Evolutionary conservation across 2,888 invertebrate species (phyloP), one percentile per base, ranked within the genome.

Genomic region (Acronicta leporina): DNA sequence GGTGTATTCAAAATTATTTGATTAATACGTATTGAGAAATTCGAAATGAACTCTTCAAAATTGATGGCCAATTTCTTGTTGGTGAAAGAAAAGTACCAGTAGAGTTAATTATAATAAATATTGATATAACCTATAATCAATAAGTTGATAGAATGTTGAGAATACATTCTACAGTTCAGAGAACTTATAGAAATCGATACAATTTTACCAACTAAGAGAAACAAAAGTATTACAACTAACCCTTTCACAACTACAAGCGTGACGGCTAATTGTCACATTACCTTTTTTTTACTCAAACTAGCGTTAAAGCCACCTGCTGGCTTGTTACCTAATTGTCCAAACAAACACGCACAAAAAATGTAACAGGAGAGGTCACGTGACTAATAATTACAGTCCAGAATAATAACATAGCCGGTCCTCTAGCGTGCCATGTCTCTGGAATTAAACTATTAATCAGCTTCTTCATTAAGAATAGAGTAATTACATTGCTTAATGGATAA

Each of bases 291-390:
- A 56, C 30, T 41, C 13, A 38, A 27, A 60, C 41, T 15, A 42
- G 20, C 43, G 14, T 42, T 53, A 60, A 69, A 56, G 43, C 45
- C 67, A 69, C 73, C 68, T 66, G 66, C 72, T 66, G 42, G 27
- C 14, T 68, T 72, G 56, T 73, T 56, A 68, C 55, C 57, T 62
- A 72, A 70, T 63, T 59, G 49, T 52, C 25, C 52, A 40, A 33
- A 30, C 45, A 50, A 75, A 71, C 75, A 75, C 75, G 72, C 68
- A 63, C 63, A 58, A 53, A 63, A 46, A 60, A 40, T 44, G 50
- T 58, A 60, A 71, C 54, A 46, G 42, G 44, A 62, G 53, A 57
- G 59, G 62, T 64, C 64, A 75, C 50, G 60, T 53, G 46, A 59
- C 55, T 65, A 52, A 68, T 68, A 53, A 64, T 70, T 64, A 68